Base-by-base conservation (phyloP, 2,113 vertebrate species). In the Varanus salvator region DNA sequence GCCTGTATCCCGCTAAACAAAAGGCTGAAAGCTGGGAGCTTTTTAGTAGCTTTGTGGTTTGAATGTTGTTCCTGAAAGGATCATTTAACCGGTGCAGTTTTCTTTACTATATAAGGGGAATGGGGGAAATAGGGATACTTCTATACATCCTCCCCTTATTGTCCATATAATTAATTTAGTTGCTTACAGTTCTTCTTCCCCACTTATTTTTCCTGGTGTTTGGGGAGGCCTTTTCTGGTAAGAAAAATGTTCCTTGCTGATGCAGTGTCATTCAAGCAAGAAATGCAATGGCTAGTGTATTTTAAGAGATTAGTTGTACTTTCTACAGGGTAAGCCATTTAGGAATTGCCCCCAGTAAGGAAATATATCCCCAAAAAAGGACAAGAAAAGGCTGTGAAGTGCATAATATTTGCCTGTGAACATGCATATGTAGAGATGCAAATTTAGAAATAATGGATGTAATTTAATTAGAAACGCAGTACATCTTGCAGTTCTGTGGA, bases 181-280 rank as follows among this genome's bases (percentile, higher is more conserved):
- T 72, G 69, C 29, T 78, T 52, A 12, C 27, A 12, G 60, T 2
- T 64, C 60, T 50, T 48, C 76, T 29, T 44, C 44, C 48, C 44
- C 44, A 25, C 21, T 44, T 44, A 3, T 80, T 88, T 93, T 90
- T 91, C 91, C 86, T 19, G 9, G 15, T 2, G 15, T 44, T 3
- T 15, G 60, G 60, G 60, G 60, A 19, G 60, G 44, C 84, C 90
- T 38, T 91, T 92, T 50, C 89, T 89, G 85, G 93, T 25, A 77
- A 25, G 44, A 91, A 94, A 87, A 89, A 60, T 81, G 91, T 0
- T 0, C 34, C n/a, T 31, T 11, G 27, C 23, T 60, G 44, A 34
- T 94, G 90, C 77, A 85, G 92, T 66, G 25, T 91, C 93, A 78
- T 89, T 89, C 83, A 93, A 93, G 93, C 80, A 74, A 27, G 57